Percentiles rank a stretch among this genome's conserved stretches.
phyloP scores from a whole-genome alignment of 2,113 vertebrate species.

The Murina feae region DNA sequence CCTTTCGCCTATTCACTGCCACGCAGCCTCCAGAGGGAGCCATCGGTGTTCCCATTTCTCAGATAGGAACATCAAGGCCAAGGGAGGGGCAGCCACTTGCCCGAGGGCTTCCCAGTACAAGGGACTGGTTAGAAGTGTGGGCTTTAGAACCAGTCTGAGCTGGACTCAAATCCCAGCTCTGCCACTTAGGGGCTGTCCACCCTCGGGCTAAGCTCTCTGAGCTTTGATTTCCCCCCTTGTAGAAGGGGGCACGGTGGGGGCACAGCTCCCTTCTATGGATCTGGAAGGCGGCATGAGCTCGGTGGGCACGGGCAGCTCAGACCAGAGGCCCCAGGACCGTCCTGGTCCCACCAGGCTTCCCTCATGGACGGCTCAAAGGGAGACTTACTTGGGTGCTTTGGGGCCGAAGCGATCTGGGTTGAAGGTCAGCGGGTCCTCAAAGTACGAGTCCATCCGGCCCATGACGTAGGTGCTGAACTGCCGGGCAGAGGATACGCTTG shows the following conservation, averaged over 20 bases:
- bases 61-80: neutral
- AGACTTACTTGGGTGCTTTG: conserved; percentile 88
- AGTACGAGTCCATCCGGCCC: conserved; percentile 89
- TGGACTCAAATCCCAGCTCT: neutral
- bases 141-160: neutral
- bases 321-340: rapidly evolving
- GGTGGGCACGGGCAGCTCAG: neutral
- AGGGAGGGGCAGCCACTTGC: neutral
- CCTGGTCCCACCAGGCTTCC: neutral
- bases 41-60: neutral
- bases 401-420: conserved; percentile 92
- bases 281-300: neutral
- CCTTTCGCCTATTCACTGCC: rapidly evolving
- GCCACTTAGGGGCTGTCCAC: rapidly evolving
- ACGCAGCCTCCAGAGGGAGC: neutral
- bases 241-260: neutral
- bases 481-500: neutral
- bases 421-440: conserved; percentile 90
- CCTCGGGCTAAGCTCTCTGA: neutral
- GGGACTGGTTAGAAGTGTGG: neutral
- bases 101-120: neutral
- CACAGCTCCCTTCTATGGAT: rapidly evolving
- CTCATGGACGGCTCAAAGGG: neutral
- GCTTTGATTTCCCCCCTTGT: neutral
- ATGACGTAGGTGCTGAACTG: conserved; percentile 87